Evolutionary conservation across 2,113 vertebrate species (phyloP).

Genomic region (Rhabdomys dilectus): DNA sequence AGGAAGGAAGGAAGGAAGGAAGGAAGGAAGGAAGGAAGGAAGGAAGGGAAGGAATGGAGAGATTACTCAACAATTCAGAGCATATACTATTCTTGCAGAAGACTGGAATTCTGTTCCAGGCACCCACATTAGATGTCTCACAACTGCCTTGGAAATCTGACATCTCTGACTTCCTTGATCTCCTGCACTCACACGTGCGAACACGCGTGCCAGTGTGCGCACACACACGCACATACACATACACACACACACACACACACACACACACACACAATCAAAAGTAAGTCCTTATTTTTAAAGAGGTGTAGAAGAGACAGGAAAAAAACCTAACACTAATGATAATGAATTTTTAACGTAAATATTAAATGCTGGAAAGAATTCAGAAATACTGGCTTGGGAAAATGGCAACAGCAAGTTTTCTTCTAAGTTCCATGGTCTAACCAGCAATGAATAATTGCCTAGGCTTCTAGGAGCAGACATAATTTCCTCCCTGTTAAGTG

Average conservation of each 20-base stretch:
- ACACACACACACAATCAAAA: not conserved
- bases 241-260: not conserved
- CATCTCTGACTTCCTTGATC: not conserved
- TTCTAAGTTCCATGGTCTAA: not conserved
- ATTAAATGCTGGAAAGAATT: conserved; percentile 35
- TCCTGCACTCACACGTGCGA: too few relatives aligned
- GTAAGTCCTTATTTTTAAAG: not conserved
- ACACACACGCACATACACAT: too few relatives aligned
- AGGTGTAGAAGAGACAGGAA: not conserved
- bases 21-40: not conserved
- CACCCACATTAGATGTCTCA: not conserved
- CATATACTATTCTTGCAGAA: not conserved
- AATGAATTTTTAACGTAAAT: conserved; percentile 35
- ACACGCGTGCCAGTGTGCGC: too few relatives aligned
- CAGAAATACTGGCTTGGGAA: not conserved
- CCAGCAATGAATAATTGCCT: not conserved
- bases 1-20: not conserved
- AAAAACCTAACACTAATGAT: conserved; percentile 35
- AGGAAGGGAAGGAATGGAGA: too few relatives aligned
- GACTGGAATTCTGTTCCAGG: not conserved
- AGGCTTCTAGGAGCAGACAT: not conserved
- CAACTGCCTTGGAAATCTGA: not conserved
- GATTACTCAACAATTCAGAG: not conserved
- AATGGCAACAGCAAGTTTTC: not conserved
- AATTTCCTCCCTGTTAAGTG: not conserved